A percentile compares a stretch with the other conserved stretches of the same genome.
phyloP scores from a whole-genome alignment of 2,113 vertebrate genomes.

The Pelecanoides urinatrix region DNA sequence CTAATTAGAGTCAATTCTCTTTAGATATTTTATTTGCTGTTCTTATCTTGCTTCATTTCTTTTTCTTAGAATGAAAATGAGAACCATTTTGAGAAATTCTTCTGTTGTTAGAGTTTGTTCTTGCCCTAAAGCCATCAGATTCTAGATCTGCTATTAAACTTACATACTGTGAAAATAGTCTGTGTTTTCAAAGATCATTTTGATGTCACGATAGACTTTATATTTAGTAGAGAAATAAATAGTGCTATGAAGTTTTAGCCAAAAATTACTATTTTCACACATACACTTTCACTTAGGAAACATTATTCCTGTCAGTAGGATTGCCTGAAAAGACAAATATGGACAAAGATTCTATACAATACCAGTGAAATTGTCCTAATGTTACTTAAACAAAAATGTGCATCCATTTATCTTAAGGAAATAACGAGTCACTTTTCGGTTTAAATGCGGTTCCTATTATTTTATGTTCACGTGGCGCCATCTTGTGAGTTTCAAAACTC shows the following conservation, averaged over 20 bases:
- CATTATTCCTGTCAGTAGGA: not conserved
- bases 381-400: not conserved
- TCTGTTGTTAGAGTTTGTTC: not conserved
- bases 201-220: not conserved
- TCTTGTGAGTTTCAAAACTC: not conserved
- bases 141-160: not conserved
- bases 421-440: fast-evolving
- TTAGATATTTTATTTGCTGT: not conserved
- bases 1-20: not conserved
- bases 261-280: not conserved
- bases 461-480: not conserved
- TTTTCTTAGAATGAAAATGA: not conserved
- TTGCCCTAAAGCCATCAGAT: not conserved
- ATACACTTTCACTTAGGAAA: not conserved
- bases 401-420: not conserved
- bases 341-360: not conserved
- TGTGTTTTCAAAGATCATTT: not conserved
- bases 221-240: not conserved
- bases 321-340: not conserved
- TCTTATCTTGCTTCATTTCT: not conserved
- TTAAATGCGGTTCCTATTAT: fast-evolving
- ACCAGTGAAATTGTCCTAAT: not conserved
- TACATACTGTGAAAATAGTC: not conserved
- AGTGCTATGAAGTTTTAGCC: not conserved
- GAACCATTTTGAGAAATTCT: not conserved